Percentiles rank a stretch among this genome's conserved stretches.
phyloP scores from a whole-genome alignment of 1,140 invertebrate species.

The Campodea augens region DNA sequence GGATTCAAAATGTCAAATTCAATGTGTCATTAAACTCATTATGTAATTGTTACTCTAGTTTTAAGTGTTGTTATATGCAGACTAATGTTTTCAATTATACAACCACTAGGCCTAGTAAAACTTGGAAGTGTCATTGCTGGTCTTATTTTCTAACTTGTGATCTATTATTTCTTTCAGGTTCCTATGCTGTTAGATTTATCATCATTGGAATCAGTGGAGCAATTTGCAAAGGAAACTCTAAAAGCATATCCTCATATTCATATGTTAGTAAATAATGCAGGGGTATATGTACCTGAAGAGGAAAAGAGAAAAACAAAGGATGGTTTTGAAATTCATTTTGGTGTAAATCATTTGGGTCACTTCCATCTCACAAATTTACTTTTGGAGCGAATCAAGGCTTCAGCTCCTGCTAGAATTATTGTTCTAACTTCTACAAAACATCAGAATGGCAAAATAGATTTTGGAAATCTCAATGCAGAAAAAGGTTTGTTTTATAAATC shows the following conservation, averaged over 20 bases:
- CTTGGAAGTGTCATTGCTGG: no score
- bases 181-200: constrained; percentile 49
- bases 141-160: no score
- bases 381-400: constrained; percentile 39
- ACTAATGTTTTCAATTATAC: no score
- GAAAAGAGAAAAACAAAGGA: constrained; percentile 41
- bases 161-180: constrained; percentile 38
- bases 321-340: constrained; percentile 66
- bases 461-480: constrained; percentile 45
- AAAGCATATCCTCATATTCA: constrained; percentile 39
- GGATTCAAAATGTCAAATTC: no score
- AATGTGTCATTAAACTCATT: no score
- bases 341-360: constrained; percentile 60
- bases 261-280: constrained; percentile 59
- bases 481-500: constrained; percentile 23
- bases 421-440: constrained; percentile 33
- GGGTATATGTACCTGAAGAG: constrained; percentile 33
- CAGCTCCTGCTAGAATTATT: constrained; percentile 34
- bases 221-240: constrained; percentile 43
- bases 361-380: constrained; percentile 67
- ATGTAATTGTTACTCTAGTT: no score
- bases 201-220: constrained; percentile 44
- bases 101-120: no score
- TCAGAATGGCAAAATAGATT: constrained; percentile 44
- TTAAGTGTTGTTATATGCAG: no score